Conservation (phyloP, 2,113 vertebrate species). For the Sapajus apella region DNA sequence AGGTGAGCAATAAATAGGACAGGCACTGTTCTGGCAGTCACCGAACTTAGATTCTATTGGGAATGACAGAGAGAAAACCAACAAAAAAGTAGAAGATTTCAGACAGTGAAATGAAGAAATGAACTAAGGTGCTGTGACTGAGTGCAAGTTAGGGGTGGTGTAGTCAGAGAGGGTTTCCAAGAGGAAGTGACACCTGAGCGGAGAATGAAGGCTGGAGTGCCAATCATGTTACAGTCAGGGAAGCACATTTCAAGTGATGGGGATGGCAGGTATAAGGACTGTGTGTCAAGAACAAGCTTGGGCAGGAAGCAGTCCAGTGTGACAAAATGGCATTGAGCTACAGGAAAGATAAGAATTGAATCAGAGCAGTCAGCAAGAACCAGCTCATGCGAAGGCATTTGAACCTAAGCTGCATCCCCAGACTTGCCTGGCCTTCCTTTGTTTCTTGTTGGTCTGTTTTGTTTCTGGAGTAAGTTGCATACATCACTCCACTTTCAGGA, state of each 20-base stretch:
- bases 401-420: neutral
- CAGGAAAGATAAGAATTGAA: neutral
- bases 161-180: neutral
- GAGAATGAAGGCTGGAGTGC: neutral
- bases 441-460: neutral
- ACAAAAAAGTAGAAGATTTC: neutral
- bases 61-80: neutral
- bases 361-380: neutral
- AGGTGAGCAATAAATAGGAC: neutral
- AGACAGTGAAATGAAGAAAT: neutral
- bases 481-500: neutral
- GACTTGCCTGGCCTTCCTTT: neutral
- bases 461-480: neutral
- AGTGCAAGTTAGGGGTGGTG: neutral
- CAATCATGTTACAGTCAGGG: neutral
- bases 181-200: neutral
- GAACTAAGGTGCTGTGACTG: too few relatives aligned
- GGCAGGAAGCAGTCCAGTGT: neutral
- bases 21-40: fast-evolving
- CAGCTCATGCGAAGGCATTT: neutral
- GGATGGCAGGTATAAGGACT: neutral
- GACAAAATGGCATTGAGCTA: neutral
- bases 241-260: neutral
- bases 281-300: neutral
- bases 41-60: neutral